Evolutionary conservation across 1,140 invertebrate genomes (phyloP).

Genomic region (Oncopodura yosiiana): DNA sequence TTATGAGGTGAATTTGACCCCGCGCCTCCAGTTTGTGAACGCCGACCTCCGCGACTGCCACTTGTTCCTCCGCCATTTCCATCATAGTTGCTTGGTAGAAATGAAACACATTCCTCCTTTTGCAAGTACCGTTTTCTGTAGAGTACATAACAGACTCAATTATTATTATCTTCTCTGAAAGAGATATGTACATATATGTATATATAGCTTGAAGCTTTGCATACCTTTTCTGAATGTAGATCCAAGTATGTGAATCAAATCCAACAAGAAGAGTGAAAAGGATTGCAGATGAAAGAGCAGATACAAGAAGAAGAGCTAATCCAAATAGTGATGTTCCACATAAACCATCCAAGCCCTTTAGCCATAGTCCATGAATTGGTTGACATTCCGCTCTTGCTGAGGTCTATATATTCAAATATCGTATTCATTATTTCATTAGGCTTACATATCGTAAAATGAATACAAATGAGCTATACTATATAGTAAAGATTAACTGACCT

Average conservation of each 20-base stretch:
- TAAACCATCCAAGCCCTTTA: constrained; percentile 25
- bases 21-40: constrained; percentile 28
- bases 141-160: not conserved
- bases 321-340: constrained; percentile 43
- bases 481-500: too few relatives aligned
- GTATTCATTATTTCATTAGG: not conserved
- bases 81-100: constrained; percentile 26
- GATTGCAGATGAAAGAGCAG: constrained; percentile 70
- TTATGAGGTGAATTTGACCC: constrained; percentile 31
- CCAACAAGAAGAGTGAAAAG: constrained; percentile 83
- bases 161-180: not conserved
- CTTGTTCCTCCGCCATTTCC: constrained; percentile 7
- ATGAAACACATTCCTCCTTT: constrained; percentile 28
- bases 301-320: constrained; percentile 69
- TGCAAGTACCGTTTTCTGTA: constrained; percentile 20
- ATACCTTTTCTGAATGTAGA: constrained; percentile 84
- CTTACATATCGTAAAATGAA: not conserved
- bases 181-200: not conserved
- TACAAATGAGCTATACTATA: not conserved
- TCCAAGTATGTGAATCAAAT: constrained; percentile 91
- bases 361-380: constrained; percentile 18
- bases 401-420: not conserved
- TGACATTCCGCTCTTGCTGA: constrained; percentile 27
- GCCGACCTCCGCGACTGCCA: constrained; percentile 15
- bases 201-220: constrained; percentile 31